Base-by-base conservation (phyloP, 2,888 invertebrate genomes). In the Myopa tessellatipennis region DNA sequence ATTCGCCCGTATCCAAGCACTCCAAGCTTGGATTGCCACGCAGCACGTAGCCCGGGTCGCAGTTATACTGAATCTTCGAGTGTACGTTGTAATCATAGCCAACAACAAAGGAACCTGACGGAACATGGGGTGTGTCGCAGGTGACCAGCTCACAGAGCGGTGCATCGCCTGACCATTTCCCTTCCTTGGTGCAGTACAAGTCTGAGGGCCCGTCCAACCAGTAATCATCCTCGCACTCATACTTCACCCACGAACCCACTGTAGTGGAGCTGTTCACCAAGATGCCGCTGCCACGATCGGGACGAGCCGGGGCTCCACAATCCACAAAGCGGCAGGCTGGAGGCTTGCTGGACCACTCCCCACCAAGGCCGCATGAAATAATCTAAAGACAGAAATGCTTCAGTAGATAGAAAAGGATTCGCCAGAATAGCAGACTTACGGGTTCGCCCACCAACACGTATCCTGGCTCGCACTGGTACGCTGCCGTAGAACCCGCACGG, bases 1-100 rank as follows among this genome's bases (percentile, higher is more conserved):
- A 97, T 81, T 95, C 95, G 6, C 96, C 96, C 77, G 93, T 93
- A 65, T 91, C 91, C 78, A 93, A 92, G 87, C 96, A 97, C 16
- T 92, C 91, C 63, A 95, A 92, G 63, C 91, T 92, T 0, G 92
- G 86, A 82, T 94, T 93, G 0, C 97, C 96, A 7, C 93, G 91
- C 79, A 97, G 90, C 78, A 94, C 91, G 87, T 96, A 94, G 0
- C 97, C 97, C 0, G 93, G 91, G 87, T 96, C 96, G 87, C 97
- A 97, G 85, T 96, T 94, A 88, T 96, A 97, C 85, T 95, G 94
- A 69, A 97, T 96, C 50, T 92, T 93, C 0, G 96, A 96, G 87
- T 96, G 95, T 0, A 97, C 93, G 86, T 96, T 96, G 86, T 96
- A 94, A 85, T 96, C 96, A 85, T 96, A 96, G 0, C 96, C 96